These are phyloP conservation scores for Crocodylus rhombifer DNA, from an alignment of 2,797 vertebrate species.

Conservation along the genomic window DNA sequence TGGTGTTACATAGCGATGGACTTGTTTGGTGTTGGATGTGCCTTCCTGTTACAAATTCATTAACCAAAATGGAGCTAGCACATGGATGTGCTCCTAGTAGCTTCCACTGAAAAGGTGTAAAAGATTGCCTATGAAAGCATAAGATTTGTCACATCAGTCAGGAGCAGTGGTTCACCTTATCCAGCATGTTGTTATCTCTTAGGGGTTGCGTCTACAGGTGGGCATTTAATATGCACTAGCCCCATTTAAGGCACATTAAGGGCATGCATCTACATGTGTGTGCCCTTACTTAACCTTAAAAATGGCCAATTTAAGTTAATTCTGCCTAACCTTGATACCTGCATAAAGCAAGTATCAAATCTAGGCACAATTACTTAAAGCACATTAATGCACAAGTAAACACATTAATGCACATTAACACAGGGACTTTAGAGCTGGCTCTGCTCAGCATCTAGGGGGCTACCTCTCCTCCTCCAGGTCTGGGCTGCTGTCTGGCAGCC, in stretches of 20 bases:
- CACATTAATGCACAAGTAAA: too few relatives aligned
- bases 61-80: background rate
- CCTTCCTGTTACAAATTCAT: background rate
- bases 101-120: background rate
- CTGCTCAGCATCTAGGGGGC: too few relatives aligned
- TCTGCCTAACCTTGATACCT: too few relatives aligned
- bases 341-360: too few relatives aligned
- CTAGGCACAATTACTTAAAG: too few relatives aligned
- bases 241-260: background rate
- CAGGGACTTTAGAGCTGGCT: too few relatives aligned
- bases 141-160: background rate
- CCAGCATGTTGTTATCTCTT: background rate
- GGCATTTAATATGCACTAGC: too few relatives aligned
- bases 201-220: background rate
- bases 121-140: background rate
- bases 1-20: rapidly evolving
- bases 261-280: background rate
- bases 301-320: too few relatives aligned
- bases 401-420: too few relatives aligned
- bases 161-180: background rate
- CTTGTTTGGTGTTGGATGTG: rapidly evolving
- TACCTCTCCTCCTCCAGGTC: too few relatives aligned
- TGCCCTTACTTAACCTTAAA: too few relatives aligned
- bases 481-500: too few relatives aligned
- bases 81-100: background rate